phyloP scores from a whole-genome alignment of 1,140 invertebrate genomes.

The Drosophila lowei region DNA sequence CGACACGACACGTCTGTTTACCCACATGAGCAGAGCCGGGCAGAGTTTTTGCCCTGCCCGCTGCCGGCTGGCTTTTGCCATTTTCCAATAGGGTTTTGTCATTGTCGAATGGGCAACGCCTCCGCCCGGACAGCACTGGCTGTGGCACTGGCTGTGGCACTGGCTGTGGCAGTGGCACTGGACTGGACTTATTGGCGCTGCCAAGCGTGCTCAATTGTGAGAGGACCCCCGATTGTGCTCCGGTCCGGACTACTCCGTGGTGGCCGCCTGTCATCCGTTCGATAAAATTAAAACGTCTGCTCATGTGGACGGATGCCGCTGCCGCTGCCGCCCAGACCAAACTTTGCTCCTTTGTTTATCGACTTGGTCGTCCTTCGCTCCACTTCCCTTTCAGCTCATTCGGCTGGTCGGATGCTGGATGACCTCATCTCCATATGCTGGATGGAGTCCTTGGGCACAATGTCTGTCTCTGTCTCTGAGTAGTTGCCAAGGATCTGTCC shows the following conservation, averaged over 20 bases:
- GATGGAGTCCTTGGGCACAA: background rate
- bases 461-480: too few relatives aligned
- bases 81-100: conserved; percentile 74
- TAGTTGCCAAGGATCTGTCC: too few relatives aligned
- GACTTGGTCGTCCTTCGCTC: conserved; percentile 45
- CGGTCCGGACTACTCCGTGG: conserved; percentile 12
- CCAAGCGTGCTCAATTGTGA: conserved; percentile 68
- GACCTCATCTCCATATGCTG: conserved; percentile 28
- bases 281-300: conserved; percentile 78
- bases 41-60: conserved; percentile 14
- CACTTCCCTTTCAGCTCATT: conserved; percentile 40
- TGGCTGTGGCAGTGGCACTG: background rate
- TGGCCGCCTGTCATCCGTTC: conserved; percentile 57
- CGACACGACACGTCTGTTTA: conserved; percentile 2
- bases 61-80: conserved; percentile 20
- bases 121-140: conserved; percentile 16
- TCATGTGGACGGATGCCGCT: conserved; percentile 59
- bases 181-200: conserved; percentile 66
- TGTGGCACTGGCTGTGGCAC: too few relatives aligned
- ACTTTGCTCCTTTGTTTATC: conserved; percentile 68
- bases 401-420: conserved; percentile 2
- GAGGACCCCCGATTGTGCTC: conserved; percentile 25
- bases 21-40: conserved; percentile 7
- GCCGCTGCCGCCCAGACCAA: conserved; percentile 27
- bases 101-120: conserved; percentile 59